Percentiles rank a stretch among this genome's conserved stretches.
These are phyloP conservation scores for Penaeus chinensis DNA, from an alignment of 1,140 invertebrate genomes.

Conservation along the genomic window DNA sequence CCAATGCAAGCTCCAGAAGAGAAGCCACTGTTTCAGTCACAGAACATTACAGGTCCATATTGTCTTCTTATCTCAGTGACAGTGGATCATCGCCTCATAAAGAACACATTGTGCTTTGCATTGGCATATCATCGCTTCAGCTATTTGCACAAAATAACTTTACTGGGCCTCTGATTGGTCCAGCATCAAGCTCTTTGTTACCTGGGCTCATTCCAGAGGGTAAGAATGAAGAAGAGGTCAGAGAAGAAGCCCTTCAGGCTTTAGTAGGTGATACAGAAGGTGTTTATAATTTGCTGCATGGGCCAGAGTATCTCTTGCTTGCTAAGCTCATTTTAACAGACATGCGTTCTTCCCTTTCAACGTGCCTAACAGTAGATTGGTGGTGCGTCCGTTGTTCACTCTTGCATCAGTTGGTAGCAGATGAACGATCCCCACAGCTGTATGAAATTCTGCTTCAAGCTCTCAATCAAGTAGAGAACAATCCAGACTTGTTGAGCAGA, in stretches of 20 bases:
- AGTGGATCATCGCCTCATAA: conserved; percentile 12
- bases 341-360: conserved; percentile 66
- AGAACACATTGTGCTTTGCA: conserved; percentile 67
- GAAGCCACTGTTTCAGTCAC: background rate
- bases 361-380: conserved; percentile 66
- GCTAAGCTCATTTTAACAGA: conserved; percentile 64
- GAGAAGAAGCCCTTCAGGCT: conserved; percentile 51
- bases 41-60: conserved; percentile 28
- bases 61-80: conserved; percentile 15
- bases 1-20: background rate
- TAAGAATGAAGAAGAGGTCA: background rate
- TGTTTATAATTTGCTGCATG: conserved; percentile 57
- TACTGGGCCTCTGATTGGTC: conserved; percentile 75
- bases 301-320: conserved; percentile 55
- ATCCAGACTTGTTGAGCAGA: conserved; percentile 41
- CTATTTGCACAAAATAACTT: conserved; percentile 85
- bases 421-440: conserved; percentile 62
- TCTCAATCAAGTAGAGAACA: conserved; percentile 59
- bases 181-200: conserved; percentile 49
- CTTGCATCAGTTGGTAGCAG: conserved; percentile 62
- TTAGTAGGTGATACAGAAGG: conserved; percentile 59
- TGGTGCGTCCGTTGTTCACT: conserved; percentile 68
- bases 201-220: conserved; percentile 35
- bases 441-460: conserved; percentile 58
- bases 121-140: conserved; percentile 75